Evolutionary conservation across 2,113 vertebrate species (phyloP), one percentile per base, ranked within the genome.

Genomic region (Echinops telfairi): DNA sequence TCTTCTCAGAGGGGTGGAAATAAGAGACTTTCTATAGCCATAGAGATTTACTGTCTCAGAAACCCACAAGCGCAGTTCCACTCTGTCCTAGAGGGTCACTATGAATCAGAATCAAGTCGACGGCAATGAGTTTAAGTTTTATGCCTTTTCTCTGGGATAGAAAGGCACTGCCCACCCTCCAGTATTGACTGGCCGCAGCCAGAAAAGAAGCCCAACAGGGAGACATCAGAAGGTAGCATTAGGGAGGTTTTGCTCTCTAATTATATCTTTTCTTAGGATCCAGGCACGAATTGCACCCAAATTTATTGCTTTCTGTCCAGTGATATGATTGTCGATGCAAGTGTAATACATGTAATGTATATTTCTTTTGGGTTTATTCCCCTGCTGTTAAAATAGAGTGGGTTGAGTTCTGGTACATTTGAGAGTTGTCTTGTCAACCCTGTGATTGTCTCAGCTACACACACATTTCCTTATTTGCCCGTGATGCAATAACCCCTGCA

Each of bases 401-500:
- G 68, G 77, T n/a, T 57, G 64, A 31, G 71, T 68, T 38, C 89
- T 79, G 53, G 43, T 7, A 31, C 83, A 66, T 83, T 27, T 58
- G 25, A 83, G 31, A 27, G 17, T 83, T 66, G 31, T 38, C 23
- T 6, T 58, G 33, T 43, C 88, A 70, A 85, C n/a, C 5, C 62
- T 84, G 47, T 16, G 0, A 3, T 29, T 92, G 16, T 89, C 75
- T 85, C 53, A 88, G 76, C 75, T 11, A 25, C 71, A 73, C 38
- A 89, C 68, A 79, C 20, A 76, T 88, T 68, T 92, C 47, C 80
- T 85, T 68, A 83, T 80, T 66, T 96, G 29, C 68, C 86, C 38
- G 40, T 43, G 77, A 27, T 85, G 25, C 77, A 89, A 88, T 85
- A 89, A 95, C 71, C 38, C 83, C 87, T 58, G 33, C 17, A 78